phyloP scores from a whole-genome alignment of 2,113 vertebrate species.

The Mustelus asterias region DNA sequence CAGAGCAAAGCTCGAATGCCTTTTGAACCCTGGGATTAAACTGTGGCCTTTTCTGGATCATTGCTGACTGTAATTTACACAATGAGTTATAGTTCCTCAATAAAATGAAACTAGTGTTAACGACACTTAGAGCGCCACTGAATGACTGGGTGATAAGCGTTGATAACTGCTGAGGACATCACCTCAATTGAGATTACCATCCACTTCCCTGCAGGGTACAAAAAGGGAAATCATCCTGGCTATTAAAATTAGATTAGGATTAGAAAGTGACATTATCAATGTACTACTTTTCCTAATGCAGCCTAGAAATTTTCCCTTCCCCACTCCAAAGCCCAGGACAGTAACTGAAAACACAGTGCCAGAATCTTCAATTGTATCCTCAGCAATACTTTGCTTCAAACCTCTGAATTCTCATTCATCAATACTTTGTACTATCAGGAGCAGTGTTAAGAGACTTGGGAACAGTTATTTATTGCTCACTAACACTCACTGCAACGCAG shows the following conservation, averaged over 20 bases:
- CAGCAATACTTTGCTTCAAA: background rate
- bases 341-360: background rate
- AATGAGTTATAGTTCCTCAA: background rate
- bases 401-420: background rate
- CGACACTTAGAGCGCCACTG: background rate
- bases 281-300: background rate
- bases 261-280: background rate
- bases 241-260: background rate
- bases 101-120: background rate
- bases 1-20: background rate
- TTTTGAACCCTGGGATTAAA: slow-evolving; percentile 9
- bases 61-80: background rate
- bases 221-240: background rate
- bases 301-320: background rate
- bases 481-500: background rate
- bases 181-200: no score
- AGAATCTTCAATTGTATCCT: background rate
- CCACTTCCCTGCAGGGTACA: background rate
- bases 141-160: background rate
- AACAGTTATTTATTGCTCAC: background rate
- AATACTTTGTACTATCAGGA: background rate
- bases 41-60: background rate
- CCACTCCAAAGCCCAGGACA: background rate
- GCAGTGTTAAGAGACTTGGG: background rate
- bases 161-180: background rate